These are phyloP conservation scores for Cydia strobilella DNA, from an alignment of 1,140 invertebrate species.

Conservation along the genomic window DNA sequence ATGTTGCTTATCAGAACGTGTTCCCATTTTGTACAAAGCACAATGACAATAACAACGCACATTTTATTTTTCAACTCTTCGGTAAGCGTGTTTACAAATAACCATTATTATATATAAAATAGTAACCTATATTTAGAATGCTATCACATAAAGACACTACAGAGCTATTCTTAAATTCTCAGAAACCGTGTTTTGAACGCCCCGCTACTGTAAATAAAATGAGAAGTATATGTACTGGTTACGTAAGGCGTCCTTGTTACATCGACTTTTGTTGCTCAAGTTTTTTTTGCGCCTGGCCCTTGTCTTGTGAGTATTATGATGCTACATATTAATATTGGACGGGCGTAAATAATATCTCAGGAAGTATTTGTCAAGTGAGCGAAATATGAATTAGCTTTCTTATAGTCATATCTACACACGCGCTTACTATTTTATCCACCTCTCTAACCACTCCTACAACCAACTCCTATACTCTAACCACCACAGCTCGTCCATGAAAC, in stretches of 20 bases:
- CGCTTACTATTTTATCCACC: no score
- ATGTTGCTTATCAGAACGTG: background rate
- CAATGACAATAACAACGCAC: background rate
- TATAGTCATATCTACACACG: no score
- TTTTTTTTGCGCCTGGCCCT: background rate
- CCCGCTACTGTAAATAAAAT: background rate
- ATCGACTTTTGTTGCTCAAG: background rate
- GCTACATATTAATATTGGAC: no score
- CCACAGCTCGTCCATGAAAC: no score
- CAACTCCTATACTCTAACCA: no score
- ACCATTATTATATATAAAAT: background rate
- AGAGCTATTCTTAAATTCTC: background rate
- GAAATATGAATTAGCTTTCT: background rate
- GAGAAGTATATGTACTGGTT: no score
- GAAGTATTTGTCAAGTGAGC: background rate
- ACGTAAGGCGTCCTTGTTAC: background rate
- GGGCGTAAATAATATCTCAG: no score
- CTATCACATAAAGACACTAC: background rate
- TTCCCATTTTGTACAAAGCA: background rate
- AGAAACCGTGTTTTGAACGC: background rate
- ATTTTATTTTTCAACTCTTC: background rate
- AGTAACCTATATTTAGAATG: background rate
- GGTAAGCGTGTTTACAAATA: background rate
- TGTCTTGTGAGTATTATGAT: background rate
- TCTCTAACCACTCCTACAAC: no score